A percentile compares a stretch with the other conserved stretches of the same genome.
These are phyloP conservation scores for Bradypus variegatus DNA, from an alignment of 2,797 vertebrate genomes.

Conservation along the genomic window DNA sequence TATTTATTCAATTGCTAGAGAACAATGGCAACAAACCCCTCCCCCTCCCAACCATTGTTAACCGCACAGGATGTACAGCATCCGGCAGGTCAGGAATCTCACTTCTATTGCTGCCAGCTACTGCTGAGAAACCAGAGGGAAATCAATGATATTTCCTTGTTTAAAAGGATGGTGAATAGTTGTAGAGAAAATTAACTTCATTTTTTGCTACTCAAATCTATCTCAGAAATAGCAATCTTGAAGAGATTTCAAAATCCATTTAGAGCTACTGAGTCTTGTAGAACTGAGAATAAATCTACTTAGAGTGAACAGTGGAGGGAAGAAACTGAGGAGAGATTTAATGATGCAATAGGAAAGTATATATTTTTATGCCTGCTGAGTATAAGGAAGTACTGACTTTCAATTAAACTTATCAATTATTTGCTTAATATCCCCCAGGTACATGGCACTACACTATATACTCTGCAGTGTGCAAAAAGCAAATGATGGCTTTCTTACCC, in stretches of 20 bases:
- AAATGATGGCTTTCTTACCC: neutral
- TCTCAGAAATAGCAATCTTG: neutral
- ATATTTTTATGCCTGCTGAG: neutral
- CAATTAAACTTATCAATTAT: neutral
- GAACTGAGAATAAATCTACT: constrained; percentile 29
- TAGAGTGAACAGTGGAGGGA: neutral
- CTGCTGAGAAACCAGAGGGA: constrained; percentile 27
- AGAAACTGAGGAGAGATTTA: neutral
- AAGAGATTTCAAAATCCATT: constrained; percentile 18
- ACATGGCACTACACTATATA: neutral
- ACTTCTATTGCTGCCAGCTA: neutral
- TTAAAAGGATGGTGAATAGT: constrained; percentile 30
- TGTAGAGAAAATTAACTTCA: constrained; percentile 45
- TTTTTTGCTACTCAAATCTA: neutral
- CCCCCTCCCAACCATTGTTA: neutral
- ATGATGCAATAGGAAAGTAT: neutral
- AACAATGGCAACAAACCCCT: neutral
- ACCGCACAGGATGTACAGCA: constrained; percentile 31
- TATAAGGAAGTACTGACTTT: constrained; percentile 19
- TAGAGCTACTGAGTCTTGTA: neutral
- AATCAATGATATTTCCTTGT: constrained; percentile 40
- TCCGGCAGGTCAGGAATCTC: neutral
- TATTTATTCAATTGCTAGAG: constrained; percentile 29
- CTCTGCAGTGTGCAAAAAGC: neutral
- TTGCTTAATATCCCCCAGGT: neutral